phyloP scores from a whole-genome alignment of 2,797 vertebrate genomes.

The Amblyopsis hoosieri region DNA sequence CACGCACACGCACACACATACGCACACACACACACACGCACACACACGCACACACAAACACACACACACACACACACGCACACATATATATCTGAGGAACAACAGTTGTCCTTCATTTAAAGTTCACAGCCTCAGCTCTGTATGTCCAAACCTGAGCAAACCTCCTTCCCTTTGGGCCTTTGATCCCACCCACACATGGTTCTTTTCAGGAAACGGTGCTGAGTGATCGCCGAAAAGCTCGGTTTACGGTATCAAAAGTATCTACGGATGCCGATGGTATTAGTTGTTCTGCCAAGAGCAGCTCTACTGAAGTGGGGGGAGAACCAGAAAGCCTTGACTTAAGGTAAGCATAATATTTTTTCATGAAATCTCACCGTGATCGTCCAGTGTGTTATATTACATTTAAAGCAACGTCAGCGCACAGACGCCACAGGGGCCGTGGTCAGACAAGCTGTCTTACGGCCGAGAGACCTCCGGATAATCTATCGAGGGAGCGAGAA shows the following conservation, averaged over 20 bases:
- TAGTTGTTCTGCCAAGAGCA: conserved; percentile 20
- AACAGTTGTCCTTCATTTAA: conserved; percentile 27
- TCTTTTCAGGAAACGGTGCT: conserved; percentile 58
- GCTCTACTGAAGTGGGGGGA: conserved; percentile 5
- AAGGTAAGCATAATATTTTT: conserved; percentile 16
- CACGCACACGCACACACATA: background rate
- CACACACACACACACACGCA: conserved; percentile 2
- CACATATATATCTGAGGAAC: background rate
- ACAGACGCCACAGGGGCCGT: too few relatives aligned
- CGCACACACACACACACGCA: background rate
- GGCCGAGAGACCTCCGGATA: too few relatives aligned
- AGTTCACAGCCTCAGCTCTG: conserved; percentile 38
- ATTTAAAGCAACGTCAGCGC: background rate
- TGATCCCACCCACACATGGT: conserved; percentile 70
- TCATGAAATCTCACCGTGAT: conserved; percentile 16
- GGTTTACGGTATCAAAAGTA: conserved; percentile 56
- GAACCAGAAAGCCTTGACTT: conserved; percentile 27
- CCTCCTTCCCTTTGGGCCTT: conserved; percentile 41
- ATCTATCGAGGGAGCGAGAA: too few relatives aligned
- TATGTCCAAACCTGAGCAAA: conserved; percentile 41
- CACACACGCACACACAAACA: conserved; percentile 1
- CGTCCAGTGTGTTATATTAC: background rate
- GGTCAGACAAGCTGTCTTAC: too few relatives aligned
- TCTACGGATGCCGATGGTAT: conserved; percentile 13
- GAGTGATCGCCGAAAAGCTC: conserved; percentile 56